These are phyloP conservation scores for Cepaea hortensis DNA, from an alignment of 2,888 invertebrate species.

Conservation along the genomic window DNA sequence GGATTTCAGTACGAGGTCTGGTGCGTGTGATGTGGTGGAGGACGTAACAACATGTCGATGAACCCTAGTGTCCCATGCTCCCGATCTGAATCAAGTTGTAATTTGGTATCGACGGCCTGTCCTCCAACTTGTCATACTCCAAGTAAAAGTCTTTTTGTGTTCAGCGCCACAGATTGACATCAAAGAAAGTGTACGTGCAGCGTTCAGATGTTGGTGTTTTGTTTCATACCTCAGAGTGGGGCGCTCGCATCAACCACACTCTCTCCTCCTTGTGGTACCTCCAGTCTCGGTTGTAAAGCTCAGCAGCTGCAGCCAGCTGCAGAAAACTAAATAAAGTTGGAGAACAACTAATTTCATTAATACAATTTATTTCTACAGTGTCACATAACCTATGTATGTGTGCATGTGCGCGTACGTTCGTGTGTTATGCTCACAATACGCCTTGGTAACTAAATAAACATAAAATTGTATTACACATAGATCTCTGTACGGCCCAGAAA, in stretches of 20 bases:
- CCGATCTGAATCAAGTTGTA: slow-evolving; percentile 35
- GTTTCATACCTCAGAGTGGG: slow-evolving; percentile 94
- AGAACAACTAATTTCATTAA: no score
- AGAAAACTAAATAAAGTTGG: no score
- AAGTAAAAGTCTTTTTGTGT: slow-evolving; percentile 98
- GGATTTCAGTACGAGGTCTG: not conserved
- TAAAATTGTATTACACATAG: no score
- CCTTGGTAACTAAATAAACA: no score
- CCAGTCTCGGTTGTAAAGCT: slow-evolving; percentile 94
- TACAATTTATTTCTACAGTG: no score
- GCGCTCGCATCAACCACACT: slow-evolving; percentile 98
- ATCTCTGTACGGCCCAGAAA: no score
- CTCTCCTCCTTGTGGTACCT: slow-evolving; percentile 99
- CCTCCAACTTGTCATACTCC: slow-evolving; percentile 99
- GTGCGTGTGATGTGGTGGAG: not conserved
- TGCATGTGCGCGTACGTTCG: no score
- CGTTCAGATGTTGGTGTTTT: slow-evolving; percentile 97
- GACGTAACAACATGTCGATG: not conserved
- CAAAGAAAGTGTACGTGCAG: slow-evolving; percentile 99
- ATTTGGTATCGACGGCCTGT: slow-evolving; percentile 82
- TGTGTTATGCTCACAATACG: no score
- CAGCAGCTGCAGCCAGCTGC: no score
- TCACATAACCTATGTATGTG: no score
- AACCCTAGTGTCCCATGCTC: slow-evolving; percentile 19
- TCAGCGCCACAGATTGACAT: slow-evolving; percentile 99